Base-by-base conservation (phyloP, 23 tunicate genomes). In the Ciona savignyi region DNA sequence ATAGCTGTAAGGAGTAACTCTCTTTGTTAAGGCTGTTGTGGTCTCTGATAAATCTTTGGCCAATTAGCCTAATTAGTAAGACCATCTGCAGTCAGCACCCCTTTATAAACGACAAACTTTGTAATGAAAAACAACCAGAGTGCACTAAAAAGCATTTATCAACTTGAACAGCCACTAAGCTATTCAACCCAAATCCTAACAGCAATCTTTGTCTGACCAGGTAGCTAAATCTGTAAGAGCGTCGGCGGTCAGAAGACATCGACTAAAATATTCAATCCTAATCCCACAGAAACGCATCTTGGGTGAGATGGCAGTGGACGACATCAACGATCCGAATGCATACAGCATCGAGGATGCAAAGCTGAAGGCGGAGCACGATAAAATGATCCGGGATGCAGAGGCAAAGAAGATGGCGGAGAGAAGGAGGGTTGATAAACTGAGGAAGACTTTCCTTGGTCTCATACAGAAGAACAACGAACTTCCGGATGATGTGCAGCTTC, bases 301-400 rank as follows among this genome's bases (percentile, higher is more conserved):
- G 56, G 80, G 67, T 51, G 78, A 78, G 2, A 33, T 3, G 28
- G 21, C 51, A 32, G 73, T 74, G 66, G 87, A 82, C 32, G 97
- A 91, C 64, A 91, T 91, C 30, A 89, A 91, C 42, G 97, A 91
- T 61, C 87, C 91, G 0, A 74, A 80, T 33, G 91, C 95, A 1
- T 94, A 87, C 90, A 86, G 89, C 67, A 87, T 94, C 33, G 92
- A 94, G 60, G 99, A 94, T 48, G 99, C 95, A 27, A 94, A 94
- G 61, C 78, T 86, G 70, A 94, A 87, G 75, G 85, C 91, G 24
- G 99, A 94, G 74, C 89, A 94, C 66, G 99, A 94, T 68, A 83
- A 96, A 28, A 73, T 76, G 79, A 78, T 87, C 66, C 79, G 83
- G 51, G 95, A 87, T 32, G 99, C 99, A 4, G 94, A 94, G 26